phyloP scores from a whole-genome alignment of 2,797 vertebrate genomes.

The Semaprochilodus insignis region DNA sequence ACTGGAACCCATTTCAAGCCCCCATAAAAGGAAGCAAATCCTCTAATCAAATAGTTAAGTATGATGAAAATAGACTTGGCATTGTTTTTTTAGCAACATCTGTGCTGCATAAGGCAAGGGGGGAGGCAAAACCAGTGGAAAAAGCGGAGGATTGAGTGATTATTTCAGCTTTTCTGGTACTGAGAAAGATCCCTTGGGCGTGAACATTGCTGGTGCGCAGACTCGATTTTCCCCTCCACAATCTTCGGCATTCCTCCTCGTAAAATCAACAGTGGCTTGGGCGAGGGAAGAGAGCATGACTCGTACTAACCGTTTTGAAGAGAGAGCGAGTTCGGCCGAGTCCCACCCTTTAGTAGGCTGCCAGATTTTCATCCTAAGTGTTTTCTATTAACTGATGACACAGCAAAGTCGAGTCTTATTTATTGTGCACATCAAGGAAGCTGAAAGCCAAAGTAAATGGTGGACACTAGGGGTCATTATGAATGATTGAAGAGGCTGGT shows the following conservation, averaged over 20 bases:
- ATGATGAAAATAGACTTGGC: conserved; percentile 76
- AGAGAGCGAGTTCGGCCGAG: background rate
- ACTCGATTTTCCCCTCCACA: background rate
- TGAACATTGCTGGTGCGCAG: conserved; percentile 1
- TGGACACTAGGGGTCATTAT: conserved; percentile 17
- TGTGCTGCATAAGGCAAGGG: conserved; percentile 38
- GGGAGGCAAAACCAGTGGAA: conserved; percentile 33
- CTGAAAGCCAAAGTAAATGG: conserved; percentile 25
- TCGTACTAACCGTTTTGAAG: background rate
- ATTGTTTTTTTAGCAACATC: conserved; percentile 50
- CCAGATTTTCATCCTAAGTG: conserved; percentile 21
- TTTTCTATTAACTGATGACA: conserved; percentile 28
- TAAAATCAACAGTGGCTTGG: conserved; percentile 20
- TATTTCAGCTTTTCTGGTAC: conserved; percentile 34
- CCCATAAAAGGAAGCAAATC: conserved; percentile 65
- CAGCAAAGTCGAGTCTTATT: conserved; percentile 24
- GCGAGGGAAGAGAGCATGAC: conserved; percentile 12
- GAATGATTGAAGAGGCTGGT: conserved; percentile 15
- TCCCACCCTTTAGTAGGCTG: background rate
- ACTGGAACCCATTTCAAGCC: conserved; percentile 55
- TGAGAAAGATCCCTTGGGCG: conserved; percentile 13
- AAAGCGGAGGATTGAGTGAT: conserved; percentile 23
- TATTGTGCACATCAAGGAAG: conserved; percentile 22
- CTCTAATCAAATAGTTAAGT: conserved; percentile 73
- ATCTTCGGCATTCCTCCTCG: conserved; percentile 15